These are phyloP conservation scores for Mohoua ochrocephala DNA, from an alignment of 2,113 vertebrate genomes.

Conservation along the genomic window DNA sequence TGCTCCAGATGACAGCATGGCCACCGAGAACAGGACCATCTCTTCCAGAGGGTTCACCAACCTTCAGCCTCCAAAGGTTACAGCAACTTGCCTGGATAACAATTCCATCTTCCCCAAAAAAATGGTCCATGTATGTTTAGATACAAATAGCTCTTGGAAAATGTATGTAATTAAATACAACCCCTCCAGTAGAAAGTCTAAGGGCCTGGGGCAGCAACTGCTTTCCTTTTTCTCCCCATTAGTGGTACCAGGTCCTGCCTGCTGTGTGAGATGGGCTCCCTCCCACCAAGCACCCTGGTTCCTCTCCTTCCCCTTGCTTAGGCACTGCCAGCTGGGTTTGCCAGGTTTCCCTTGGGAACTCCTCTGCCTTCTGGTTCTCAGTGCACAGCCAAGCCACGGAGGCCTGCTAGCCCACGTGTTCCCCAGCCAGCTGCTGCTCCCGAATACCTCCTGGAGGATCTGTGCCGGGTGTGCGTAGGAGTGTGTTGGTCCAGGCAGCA, in stretches of 20 bases:
- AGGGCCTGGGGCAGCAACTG: background rate
- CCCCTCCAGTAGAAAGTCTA: background rate
- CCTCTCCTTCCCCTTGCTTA: background rate
- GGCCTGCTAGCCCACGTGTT: rapidly evolving
- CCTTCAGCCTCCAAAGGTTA: background rate
- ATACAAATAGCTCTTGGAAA: background rate
- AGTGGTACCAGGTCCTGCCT: background rate
- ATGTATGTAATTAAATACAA: background rate
- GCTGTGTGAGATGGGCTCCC: background rate
- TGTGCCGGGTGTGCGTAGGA: background rate
- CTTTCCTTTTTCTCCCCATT: background rate
- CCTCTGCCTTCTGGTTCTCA: background rate
- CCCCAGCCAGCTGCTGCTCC: background rate
- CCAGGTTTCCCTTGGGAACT: background rate
- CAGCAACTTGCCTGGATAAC: background rate
- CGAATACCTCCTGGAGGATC: background rate
- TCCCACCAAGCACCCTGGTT: background rate
- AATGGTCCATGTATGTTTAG: background rate
- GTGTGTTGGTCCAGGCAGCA: background rate
- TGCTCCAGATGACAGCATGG: background rate
- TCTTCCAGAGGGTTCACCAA: background rate
- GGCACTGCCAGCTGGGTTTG: background rate
- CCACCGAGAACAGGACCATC: background rate
- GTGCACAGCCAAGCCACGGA: background rate
- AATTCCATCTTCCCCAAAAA: rapidly evolving